Base-by-base conservation (phyloP, 1,140 invertebrate species). In the Drosophila bocqueti region DNA sequence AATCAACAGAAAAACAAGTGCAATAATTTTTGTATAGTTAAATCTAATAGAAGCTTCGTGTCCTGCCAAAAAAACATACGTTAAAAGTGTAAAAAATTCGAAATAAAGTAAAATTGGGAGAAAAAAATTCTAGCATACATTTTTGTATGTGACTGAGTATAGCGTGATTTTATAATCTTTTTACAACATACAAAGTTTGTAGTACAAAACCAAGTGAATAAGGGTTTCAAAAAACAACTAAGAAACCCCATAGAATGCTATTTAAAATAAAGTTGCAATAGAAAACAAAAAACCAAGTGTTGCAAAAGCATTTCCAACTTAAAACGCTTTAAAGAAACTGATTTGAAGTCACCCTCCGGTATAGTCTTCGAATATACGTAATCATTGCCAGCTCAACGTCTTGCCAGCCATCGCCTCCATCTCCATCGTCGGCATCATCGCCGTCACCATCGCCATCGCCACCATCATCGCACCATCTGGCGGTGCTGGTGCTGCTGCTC, bases 301-400 rank as follows among this genome's bases (percentile, higher is more conserved):
- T 3, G 10, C 4, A 15, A 7, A 21, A 52, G n/a, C 18, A 38
- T 63, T 55, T 42, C 29, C 57, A 29, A 43, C 5, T 15, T 7
- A 7, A 62, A 58, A 11, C 24, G 18, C 52, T 21, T 59, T 59
- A 59, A 43, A 24, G 21, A 65, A 36, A 2, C 18, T 2, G 11
- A 62, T 31, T 61, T 34, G 10, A 34, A 34, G 38, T 65, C 62
- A 58, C 21, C 8, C 16, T 62, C 54, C 36, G 65, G 29, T 5
- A 34, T 16, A 43, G 54, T 57, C 54, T 57, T 57, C 54, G 34
- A 16, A 55, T 38, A 55, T 66, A 68, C 66, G 67, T 67, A 67
- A 69, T 42, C 62, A 47, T 72, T 59, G 67, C 69, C 69, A 73
- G 45, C 54, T 73, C 67, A 73, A 43, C 67, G 63, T 29, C 47